These are phyloP conservation scores for Uropsilus gracilis DNA, from an alignment of 2,113 vertebrate species.

Conservation along the genomic window DNA sequence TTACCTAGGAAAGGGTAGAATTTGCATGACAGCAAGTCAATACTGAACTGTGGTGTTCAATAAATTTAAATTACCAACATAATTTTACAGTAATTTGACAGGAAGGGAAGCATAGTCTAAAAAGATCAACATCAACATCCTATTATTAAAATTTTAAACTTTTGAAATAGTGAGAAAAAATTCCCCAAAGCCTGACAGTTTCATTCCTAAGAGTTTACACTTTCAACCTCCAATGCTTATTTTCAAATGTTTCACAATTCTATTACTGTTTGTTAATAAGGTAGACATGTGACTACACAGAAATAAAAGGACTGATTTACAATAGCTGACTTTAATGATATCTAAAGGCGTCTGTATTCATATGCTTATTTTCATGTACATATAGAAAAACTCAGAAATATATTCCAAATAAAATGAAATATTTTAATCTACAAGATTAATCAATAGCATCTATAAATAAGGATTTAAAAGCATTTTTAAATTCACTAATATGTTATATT, in stretches of 20 bases:
- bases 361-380: too few species aligned
- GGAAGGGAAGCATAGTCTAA: background rate
- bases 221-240: background rate
- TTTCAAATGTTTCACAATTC: constrained; percentile 25
- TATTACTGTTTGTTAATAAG: background rate
- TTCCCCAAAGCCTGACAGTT: background rate
- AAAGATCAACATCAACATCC: background rate
- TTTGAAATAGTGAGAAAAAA: background rate
- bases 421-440: background rate
- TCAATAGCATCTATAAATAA: constrained; percentile 22
- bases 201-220: background rate
- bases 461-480: background rate
- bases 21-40: background rate
- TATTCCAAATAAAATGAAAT: background rate
- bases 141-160: background rate
- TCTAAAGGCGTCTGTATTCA: background rate
- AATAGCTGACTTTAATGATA: background rate
- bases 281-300: background rate
- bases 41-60: background rate
- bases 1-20: background rate
- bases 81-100: background rate
- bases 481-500: background rate
- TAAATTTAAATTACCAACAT: background rate
- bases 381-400: background rate
- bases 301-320: background rate